These are phyloP conservation scores for Ditula angustiorana DNA, from an alignment of 2,888 invertebrate species.

Conservation along the genomic window DNA sequence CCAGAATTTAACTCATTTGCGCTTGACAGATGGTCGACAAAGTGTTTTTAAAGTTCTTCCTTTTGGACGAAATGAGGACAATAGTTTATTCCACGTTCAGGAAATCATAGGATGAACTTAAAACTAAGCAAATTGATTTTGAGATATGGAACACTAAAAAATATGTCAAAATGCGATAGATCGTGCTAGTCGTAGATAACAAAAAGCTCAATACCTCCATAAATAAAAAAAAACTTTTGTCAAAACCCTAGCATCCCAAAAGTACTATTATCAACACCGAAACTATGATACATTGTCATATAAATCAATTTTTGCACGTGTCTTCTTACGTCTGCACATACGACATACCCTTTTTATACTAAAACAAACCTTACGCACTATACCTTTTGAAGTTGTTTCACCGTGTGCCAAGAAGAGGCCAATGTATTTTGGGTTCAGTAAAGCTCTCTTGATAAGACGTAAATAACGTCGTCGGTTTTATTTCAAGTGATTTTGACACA, in stretches of 20 bases:
- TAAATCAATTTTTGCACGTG: conserved; percentile 67
- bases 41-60: too few species aligned
- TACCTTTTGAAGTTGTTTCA: background rate
- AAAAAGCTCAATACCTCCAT: background rate
- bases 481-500: conserved; percentile 69
- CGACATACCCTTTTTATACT: conserved; percentile 20
- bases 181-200: too few species aligned
- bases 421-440: conserved; percentile 45
- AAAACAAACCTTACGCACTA: conserved; percentile 33
- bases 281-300: conserved; percentile 58
- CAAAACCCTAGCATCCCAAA: conserved; percentile 28
- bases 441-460: conserved; percentile 65
- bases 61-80: too few species aligned
- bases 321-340: conserved; percentile 15
- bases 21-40: too few species aligned
- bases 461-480: conserved; percentile 64
- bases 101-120: too few species aligned
- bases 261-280: conserved; percentile 49
- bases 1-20: too few species aligned
- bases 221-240: conserved; percentile 22
- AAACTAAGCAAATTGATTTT: too few species aligned
- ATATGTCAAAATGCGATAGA: too few species aligned
- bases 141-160: too few species aligned
- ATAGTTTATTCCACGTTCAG: too few species aligned
- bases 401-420: conserved; percentile 44